Base-by-base conservation (phyloP, 2,113 vertebrate genomes). In the Pelodiscus sinensis region DNA sequence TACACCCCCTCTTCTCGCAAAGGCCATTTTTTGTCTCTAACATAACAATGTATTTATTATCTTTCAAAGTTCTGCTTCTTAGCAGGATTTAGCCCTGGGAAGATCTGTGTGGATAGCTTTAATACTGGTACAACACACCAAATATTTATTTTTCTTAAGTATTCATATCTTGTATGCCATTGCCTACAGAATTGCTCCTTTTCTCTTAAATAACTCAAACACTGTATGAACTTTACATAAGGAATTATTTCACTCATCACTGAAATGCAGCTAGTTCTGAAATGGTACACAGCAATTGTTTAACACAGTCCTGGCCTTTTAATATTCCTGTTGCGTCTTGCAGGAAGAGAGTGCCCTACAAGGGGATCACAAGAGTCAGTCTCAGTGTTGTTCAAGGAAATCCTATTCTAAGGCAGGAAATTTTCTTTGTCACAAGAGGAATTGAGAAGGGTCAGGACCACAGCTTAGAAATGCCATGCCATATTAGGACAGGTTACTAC, bases 141-240 rank as follows among this genome's bases (percentile, higher is more conserved):
- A 90, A 83, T 83, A 91, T 91, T 94, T 88, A 44, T 56, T 54
- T 82, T 52, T 16, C 57, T 52, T 87, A 73, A 89, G 19, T 90
- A 82, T 84, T 16, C 90, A 21, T n/a, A 84, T 82, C 84, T 88
- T 55, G 50, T 35, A 56, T 87, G 56, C 52, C 52, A 54, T 54
- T 54, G 52, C 14, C 6, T 58, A 29, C 6, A 78, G 75, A 52
- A 50, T 25, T 22, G 29, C 14, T 16, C 75, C 65, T 71, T 35
- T 71, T 18, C n/a, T 71, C 38, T 75, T 44, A 75, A 75, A 77
- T 24, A 77, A 50, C 73, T 77, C 73, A 44, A 75, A 44, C 73
- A n/a, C 15, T 35, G 18, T 21, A 35, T 71, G 65, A 35, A 35
- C 65, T 21, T 50, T 14, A 68, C 65, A 50, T 50, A 77, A 0